Percentiles rank a stretch among this genome's conserved stretches.
phyloP scores from a whole-genome alignment of 1,140 invertebrate species.

The Drosophila kikkawai region DNA sequence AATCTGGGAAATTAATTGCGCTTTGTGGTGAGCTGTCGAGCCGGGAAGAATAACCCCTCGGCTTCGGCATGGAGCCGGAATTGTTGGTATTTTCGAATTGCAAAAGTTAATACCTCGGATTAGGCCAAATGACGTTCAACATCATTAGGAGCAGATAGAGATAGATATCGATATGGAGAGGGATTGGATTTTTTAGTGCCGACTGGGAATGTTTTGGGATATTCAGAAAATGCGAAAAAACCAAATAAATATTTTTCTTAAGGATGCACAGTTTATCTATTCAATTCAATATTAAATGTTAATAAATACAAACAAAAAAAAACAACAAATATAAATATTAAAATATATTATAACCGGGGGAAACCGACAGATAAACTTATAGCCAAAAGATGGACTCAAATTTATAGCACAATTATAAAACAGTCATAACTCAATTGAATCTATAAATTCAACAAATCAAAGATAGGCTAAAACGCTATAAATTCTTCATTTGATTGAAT shows the following conservation, averaged over 20 bases:
- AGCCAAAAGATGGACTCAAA: neutral
- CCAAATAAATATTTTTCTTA: neutral
- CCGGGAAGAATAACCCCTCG: slow-evolving; percentile 35
- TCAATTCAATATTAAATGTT: neutral
- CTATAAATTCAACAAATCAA: neutral
- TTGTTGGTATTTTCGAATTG: slow-evolving; percentile 50
- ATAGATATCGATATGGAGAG: slow-evolving; percentile 3
- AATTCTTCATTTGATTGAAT: neutral
- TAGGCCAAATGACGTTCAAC: slow-evolving; percentile 32
- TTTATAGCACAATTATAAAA: neutral
- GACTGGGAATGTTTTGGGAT: slow-evolving; percentile 4
- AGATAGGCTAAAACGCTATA: neutral
- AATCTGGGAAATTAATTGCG: slow-evolving; percentile 78
- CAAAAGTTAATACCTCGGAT: slow-evolving; percentile 52
- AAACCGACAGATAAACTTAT: neutral
- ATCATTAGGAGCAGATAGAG: neutral
- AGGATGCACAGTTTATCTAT: neutral
- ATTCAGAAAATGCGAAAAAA: neutral
- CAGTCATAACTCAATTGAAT: neutral
- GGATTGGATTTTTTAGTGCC: slow-evolving; percentile 7
- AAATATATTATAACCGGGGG: no score
- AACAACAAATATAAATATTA: neutral
- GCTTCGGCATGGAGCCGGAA: neutral
- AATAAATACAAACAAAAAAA: neutral
- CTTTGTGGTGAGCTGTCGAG: slow-evolving; percentile 69